Conservation (phyloP, 2,797 vertebrate genomes). For the Bovichtus variegatus region DNA sequence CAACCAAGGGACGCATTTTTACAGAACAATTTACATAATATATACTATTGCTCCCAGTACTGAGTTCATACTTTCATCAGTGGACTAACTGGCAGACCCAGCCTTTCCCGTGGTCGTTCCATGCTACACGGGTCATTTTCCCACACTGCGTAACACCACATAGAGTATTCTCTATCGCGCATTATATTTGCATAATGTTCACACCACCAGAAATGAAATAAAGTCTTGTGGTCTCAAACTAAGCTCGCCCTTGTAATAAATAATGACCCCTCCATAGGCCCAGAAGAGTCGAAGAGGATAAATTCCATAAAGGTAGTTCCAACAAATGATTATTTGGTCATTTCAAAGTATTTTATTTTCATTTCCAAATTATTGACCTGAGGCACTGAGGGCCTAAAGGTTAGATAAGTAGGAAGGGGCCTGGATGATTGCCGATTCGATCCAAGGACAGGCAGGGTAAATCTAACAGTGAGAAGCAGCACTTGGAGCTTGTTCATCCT, state of each 20-base stretch:
- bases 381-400: neutral
- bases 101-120: too few species aligned
- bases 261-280: neutral
- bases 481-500: conserved; percentile 11
- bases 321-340: neutral
- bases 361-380: conserved; percentile 24
- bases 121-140: neutral
- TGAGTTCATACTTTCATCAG: neutral
- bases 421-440: conserved; percentile 15
- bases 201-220: neutral
- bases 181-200: conserved; percentile 17
- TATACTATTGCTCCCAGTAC: neutral
- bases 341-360: conserved; percentile 20
- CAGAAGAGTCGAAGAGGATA: neutral
- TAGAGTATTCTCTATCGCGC: neutral
- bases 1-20: conserved; percentile 10
- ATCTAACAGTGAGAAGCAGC: conserved; percentile 4
- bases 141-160: neutral
- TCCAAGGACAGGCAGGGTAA: neutral
- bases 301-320: neutral
- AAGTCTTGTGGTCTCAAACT: neutral
- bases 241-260: neutral
- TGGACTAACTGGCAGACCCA: neutral
- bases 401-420: conserved; percentile 3
- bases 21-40: neutral